Conservation (phyloP, 1,140 invertebrate genomes). For the Apis florea region DNA sequence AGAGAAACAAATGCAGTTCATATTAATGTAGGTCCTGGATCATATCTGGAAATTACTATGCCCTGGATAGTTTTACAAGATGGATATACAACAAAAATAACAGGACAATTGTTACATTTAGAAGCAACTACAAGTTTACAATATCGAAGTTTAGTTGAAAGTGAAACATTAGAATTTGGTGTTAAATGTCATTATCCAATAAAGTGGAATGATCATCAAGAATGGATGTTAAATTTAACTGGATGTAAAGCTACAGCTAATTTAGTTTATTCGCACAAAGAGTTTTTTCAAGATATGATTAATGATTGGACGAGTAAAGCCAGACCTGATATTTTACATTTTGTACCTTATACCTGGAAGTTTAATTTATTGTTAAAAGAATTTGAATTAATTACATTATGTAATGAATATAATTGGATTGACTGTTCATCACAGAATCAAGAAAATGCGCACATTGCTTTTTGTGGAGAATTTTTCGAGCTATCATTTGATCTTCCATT, state of each 20-base stretch:
- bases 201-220: slow-evolving; percentile 96
- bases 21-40: slow-evolving; percentile 95
- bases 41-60: slow-evolving; percentile 96
- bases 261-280: slow-evolving; percentile 96
- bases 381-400: slow-evolving; percentile 96
- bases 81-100: slow-evolving; percentile 94
- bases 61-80: slow-evolving; percentile 93
- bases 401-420: slow-evolving; percentile 99
- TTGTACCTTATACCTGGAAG: slow-evolving; percentile 98
- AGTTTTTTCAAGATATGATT: slow-evolving; percentile 96
- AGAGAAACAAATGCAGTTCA: slow-evolving; percentile 98
- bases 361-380: slow-evolving; percentile 95
- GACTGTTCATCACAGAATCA: slow-evolving; percentile 97
- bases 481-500: slow-evolving; percentile 96
- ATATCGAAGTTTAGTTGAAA: slow-evolving; percentile 94
- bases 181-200: slow-evolving; percentile 93
- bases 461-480: slow-evolving; percentile 96
- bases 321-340: slow-evolving; percentile 94
- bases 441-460: slow-evolving; percentile 96
- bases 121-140: slow-evolving; percentile 97
- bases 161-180: slow-evolving; percentile 96
- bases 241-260: slow-evolving; percentile 96
- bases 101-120: slow-evolving; percentile 94
- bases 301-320: slow-evolving; percentile 97
- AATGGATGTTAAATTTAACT: slow-evolving; percentile 93